These are phyloP conservation scores for Euleptes europaea DNA, from an alignment of 2,113 vertebrate genomes.

Conservation along the genomic window DNA sequence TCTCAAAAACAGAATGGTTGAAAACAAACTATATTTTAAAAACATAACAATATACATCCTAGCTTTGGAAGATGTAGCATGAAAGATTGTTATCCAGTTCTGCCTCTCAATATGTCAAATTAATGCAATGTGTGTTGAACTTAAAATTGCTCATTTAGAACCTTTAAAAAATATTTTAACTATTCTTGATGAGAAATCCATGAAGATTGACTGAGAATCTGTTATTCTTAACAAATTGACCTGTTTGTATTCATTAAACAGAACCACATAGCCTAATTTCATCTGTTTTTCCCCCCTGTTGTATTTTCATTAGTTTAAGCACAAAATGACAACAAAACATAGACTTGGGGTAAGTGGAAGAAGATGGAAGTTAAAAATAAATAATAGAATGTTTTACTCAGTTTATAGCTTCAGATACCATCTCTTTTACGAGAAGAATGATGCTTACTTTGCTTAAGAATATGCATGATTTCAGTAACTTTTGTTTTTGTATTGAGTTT, in stretches of 20 bases:
- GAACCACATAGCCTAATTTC: slow-evolving; percentile 30
- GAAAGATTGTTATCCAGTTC: slow-evolving; percentile 11
- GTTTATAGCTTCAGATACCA: neutral
- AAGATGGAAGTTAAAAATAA: neutral
- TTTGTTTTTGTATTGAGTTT: neutral
- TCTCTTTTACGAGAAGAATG: neutral
- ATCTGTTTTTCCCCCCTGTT: neutral
- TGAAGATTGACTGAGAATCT: slow-evolving; percentile 29
- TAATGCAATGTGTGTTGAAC: neutral
- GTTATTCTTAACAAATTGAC: slow-evolving; percentile 37
- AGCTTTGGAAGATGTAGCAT: slow-evolving; percentile 5
- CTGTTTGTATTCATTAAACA: slow-evolving; percentile 5
- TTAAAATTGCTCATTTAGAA: slow-evolving; percentile 28
- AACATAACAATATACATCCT: slow-evolving; percentile 31
- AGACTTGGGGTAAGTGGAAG: too few species aligned
- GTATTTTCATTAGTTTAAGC: neutral
- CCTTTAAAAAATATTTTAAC: slow-evolving; percentile 43
- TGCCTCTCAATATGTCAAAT: slow-evolving; percentile 24
- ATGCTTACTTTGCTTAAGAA: neutral
- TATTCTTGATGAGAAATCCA: slow-evolving; percentile 41
- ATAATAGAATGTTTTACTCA: neutral
- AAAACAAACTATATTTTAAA: slow-evolving; percentile 63
- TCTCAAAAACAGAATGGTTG: slow-evolving; percentile 57
- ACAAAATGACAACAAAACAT: neutral
- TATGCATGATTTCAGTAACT: too few species aligned